Evolutionary conservation across 2,113 vertebrate genomes (phyloP), one percentile per base, ranked within the genome.

Genomic region (Chamaea fasciata): DNA sequence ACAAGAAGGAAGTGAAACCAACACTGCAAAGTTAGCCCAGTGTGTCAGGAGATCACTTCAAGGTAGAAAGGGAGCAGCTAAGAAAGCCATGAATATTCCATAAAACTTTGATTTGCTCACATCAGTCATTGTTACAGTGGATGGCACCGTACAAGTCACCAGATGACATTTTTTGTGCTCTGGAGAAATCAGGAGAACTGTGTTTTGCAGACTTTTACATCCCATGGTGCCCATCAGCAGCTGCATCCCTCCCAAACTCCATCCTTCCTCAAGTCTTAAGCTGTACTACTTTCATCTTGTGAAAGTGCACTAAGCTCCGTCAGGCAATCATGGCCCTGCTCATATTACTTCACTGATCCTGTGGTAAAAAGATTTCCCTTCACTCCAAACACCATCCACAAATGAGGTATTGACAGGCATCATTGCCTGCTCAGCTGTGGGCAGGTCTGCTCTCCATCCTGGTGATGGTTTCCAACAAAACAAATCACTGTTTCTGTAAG

Each of bases 381-480:
- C 55, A 37, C 33, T 41, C 53, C 39, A 73, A 64, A 41, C 19
- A 68, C 6, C 13, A 55, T 28, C 15, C 10, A 41, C 12, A 83
- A 71, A 53, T 1, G 0, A 81, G 12, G 31, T 37, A 35, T 57
- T 62, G 22, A 67, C 13, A 57, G 26, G 23, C 19, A 65, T 14
- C 1, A 3, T 2, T 50, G 15, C 31, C n/a, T 68, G 10, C 37
- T 49, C 3, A 19, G 44, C 33, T 10, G 3, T 1, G 2, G 22
- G n/a, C 33, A 52, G 0, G 3, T 47, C 35, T 0, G 0, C n/a
- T 70, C 12, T 42, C 27, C 53, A 22, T 57, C 28, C 41, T 78
- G 59, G 33, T 59, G 30, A 12, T 5, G 4, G 31, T 15, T 94
- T 56, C 50, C 41, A 85, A 18, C 15, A 64, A 84, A 82, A 46